These are phyloP conservation scores for Standfussiana lucernea DNA, from an alignment of 2,888 invertebrate genomes.

Conservation along the genomic window DNA sequence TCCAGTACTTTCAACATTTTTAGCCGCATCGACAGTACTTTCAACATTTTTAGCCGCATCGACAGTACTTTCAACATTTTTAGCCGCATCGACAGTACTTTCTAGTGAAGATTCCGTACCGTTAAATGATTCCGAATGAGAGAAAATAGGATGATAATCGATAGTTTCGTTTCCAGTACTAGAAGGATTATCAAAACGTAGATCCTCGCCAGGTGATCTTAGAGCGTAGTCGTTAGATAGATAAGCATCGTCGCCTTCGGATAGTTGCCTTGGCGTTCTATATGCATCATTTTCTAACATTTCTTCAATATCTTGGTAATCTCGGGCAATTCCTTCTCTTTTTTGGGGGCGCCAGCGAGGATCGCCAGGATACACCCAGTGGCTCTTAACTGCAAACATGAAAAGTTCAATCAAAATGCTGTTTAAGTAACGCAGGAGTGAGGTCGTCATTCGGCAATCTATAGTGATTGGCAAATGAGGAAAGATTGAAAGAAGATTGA, in stretches of 20 bases:
- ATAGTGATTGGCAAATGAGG: not conserved
- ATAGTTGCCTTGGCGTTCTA: not conserved
- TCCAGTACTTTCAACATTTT: not conserved
- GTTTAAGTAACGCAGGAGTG: not conserved
- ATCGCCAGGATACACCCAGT: slow-evolving; percentile 24
- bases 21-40: not conserved
- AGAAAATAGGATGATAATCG: not conserved
- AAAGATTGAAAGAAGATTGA: not conserved
- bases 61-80: too few relatives aligned
- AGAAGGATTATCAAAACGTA: not conserved
- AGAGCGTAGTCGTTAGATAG: not conserved
- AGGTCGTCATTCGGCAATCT: not conserved
- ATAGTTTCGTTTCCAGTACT: too few relatives aligned
- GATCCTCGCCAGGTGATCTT: not conserved
- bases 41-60: too few relatives aligned
- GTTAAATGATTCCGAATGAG: not conserved
- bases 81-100: too few relatives aligned
- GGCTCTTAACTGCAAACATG: slow-evolving; percentile 46
- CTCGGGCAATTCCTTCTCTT: not conserved
- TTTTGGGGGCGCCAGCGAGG: slow-evolving; percentile 21
- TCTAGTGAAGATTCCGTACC: not conserved
- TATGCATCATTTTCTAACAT: slow-evolving; percentile 1
- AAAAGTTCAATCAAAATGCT: not conserved
- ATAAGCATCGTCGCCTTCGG: not conserved
- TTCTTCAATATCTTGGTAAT: not conserved